These are phyloP conservation scores for Pollenia angustigena DNA, from an alignment of 2,888 invertebrate species.

Conservation along the genomic window DNA sequence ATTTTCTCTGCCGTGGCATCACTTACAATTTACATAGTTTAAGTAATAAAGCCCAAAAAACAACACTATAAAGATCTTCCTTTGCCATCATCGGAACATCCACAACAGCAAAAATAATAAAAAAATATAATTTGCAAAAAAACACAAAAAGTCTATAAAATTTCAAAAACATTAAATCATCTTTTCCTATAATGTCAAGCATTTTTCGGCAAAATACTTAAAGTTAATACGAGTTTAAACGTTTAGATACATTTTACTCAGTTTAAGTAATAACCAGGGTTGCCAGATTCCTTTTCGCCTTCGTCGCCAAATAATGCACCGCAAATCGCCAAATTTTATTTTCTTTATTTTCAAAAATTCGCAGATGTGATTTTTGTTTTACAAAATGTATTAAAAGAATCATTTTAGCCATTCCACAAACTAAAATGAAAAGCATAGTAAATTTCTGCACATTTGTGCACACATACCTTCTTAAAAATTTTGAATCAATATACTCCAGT, in stretches of 20 bases:
- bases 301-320: no score
- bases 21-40: neutral
- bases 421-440: no score
- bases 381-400: no score
- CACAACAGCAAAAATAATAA: constrained; percentile 14
- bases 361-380: no score
- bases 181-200: constrained; percentile 3
- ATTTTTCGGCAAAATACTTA: constrained; percentile 5
- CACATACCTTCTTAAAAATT: no score
- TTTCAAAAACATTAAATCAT: neutral
- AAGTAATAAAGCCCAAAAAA: neutral
- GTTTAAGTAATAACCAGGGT: neutral
- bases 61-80: constrained; percentile 6
- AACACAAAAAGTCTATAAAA: constrained; percentile 6
- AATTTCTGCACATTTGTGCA: no score
- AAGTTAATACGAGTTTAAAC: constrained; percentile 14
- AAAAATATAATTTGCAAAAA: neutral
- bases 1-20: constrained; percentile 14
- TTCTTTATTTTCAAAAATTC: no score
- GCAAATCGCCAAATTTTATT: no score
- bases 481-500: no score
- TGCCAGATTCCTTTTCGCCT: no score
- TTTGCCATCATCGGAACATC: constrained; percentile 22
- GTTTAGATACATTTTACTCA: neutral
- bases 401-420: no score